Evolutionary conservation across 2,888 invertebrate species (phyloP).

Genomic region (Leistus spinibarbis): DNA sequence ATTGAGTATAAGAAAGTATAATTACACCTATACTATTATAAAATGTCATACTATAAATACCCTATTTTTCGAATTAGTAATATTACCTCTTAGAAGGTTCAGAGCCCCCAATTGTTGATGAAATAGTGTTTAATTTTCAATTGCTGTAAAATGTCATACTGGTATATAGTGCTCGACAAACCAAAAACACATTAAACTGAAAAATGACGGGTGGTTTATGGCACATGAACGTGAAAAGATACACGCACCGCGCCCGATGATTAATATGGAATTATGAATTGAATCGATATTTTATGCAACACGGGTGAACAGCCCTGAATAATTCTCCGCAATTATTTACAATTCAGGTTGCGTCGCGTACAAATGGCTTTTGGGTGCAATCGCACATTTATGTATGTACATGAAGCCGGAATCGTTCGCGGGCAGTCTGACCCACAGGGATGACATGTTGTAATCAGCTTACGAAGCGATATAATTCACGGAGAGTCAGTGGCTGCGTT

Average conservation of each 20-base stretch:
- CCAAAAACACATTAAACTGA: conserved; percentile 3
- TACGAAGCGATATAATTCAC: conserved; percentile 35
- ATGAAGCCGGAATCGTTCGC: conserved; percentile 13
- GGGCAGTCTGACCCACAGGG: background rate
- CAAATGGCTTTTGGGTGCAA: conserved; percentile 37
- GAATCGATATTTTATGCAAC: conserved; percentile 34
- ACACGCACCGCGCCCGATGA: conserved; percentile 20
- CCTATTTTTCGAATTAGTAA: too few relatives aligned
- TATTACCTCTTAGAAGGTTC: too few relatives aligned
- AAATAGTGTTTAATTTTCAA: too few relatives aligned
- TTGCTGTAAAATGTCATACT: too few relatives aligned
- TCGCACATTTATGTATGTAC: conserved; percentile 34
- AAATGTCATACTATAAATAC: too few relatives aligned
- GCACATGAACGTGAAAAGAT: conserved; percentile 28
- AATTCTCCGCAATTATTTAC: conserved; percentile 36
- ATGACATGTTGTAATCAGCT: conserved; percentile 32
- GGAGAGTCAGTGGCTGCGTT: conserved; percentile 13
- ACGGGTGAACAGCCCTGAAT: conserved; percentile 18
- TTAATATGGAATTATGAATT: conserved; percentile 36
- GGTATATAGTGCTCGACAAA: too few relatives aligned
- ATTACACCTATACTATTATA: too few relatives aligned
- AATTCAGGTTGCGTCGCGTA: conserved; percentile 31
- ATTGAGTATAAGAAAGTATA: too few relatives aligned
- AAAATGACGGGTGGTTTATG: conserved; percentile 22
- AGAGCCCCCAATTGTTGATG: too few relatives aligned